Conservation (phyloP, 1,140 invertebrate species). For the Drosophila serrata region DNA sequence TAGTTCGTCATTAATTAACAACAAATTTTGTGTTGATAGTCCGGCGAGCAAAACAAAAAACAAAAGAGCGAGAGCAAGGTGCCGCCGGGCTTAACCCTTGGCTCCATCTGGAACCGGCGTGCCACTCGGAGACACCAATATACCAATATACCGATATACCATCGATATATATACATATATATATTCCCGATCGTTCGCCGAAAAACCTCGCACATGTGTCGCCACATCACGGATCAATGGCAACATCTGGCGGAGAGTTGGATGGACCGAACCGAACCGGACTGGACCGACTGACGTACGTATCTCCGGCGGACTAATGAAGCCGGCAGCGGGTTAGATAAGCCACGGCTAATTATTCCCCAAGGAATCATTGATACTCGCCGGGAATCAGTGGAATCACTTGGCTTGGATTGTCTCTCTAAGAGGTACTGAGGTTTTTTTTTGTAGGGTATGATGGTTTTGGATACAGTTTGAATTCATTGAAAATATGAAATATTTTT, state of each 20-base stretch:
- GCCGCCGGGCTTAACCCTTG: constrained; percentile 33
- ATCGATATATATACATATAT: too few species aligned
- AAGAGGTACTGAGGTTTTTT: not conserved
- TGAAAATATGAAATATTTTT: too few species aligned
- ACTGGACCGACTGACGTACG: not conserved
- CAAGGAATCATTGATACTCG: constrained; percentile 32
- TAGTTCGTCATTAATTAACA: constrained; percentile 53
- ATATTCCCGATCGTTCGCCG: constrained; percentile 10
- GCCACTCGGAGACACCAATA: constrained; percentile 45
- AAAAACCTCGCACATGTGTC: constrained; percentile 42
- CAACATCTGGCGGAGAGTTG: constrained; percentile 47
- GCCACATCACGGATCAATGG: constrained; percentile 35
- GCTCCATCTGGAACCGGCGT: constrained; percentile 35
- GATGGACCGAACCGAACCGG: not conserved
- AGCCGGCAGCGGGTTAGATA: constrained; percentile 44
- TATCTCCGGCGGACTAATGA: constrained; percentile 34
- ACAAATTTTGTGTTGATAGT: constrained; percentile 43
- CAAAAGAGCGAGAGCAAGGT: constrained; percentile 41
- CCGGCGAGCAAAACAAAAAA: constrained; percentile 37
- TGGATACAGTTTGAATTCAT: not conserved
- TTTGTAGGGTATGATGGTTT: not conserved
- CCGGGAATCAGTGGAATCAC: constrained; percentile 22
- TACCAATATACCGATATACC: not conserved
- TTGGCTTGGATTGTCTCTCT: not conserved
- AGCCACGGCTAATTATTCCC: constrained; percentile 73